Conservation (phyloP, 2,797 vertebrate genomes). For the Champsocephalus esox region DNA sequence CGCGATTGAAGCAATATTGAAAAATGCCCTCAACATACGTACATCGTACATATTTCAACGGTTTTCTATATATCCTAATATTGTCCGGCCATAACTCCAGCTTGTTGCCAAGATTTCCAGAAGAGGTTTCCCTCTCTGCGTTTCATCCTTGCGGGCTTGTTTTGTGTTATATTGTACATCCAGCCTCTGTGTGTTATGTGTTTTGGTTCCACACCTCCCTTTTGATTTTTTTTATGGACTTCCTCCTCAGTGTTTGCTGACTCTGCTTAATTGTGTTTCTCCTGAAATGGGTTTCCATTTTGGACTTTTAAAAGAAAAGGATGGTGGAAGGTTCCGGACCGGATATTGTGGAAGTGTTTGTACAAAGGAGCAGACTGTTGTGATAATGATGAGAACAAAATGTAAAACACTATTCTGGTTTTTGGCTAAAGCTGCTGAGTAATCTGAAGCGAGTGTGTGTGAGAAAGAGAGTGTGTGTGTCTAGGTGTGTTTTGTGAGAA, state of each 20-base stretch:
- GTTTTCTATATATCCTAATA: too few species aligned
- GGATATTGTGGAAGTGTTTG: slow-evolving; percentile 27
- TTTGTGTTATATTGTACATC: slow-evolving; percentile 19
- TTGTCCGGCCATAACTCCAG: too few species aligned
- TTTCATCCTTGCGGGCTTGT: neutral
- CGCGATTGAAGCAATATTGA: too few species aligned
- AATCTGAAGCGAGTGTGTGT: slow-evolving; percentile 24
- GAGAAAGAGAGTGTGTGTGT: slow-evolving; percentile 18
- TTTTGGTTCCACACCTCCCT: slow-evolving; percentile 1
- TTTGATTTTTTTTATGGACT: slow-evolving; percentile 11
- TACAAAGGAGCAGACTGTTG: slow-evolving; percentile 32
- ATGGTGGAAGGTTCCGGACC: slow-evolving; percentile 25
- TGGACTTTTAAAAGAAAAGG: neutral
- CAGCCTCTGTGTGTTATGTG: slow-evolving; percentile 4
- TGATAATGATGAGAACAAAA: slow-evolving; percentile 11
- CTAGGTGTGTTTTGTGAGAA: neutral
- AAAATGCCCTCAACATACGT: too few species aligned
- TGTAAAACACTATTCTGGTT: slow-evolving; percentile 72
- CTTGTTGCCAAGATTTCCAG: too few species aligned
- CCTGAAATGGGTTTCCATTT: slow-evolving; percentile 10
- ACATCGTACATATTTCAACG: too few species aligned
- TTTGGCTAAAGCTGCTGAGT: slow-evolving; percentile 67
- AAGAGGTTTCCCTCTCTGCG: neutral
- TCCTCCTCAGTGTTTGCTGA: slow-evolving; percentile 37
- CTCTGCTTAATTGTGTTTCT: slow-evolving; percentile 10